Conservation (phyloP, 2,797 vertebrate genomes). For the Eulemur mongoz region DNA sequence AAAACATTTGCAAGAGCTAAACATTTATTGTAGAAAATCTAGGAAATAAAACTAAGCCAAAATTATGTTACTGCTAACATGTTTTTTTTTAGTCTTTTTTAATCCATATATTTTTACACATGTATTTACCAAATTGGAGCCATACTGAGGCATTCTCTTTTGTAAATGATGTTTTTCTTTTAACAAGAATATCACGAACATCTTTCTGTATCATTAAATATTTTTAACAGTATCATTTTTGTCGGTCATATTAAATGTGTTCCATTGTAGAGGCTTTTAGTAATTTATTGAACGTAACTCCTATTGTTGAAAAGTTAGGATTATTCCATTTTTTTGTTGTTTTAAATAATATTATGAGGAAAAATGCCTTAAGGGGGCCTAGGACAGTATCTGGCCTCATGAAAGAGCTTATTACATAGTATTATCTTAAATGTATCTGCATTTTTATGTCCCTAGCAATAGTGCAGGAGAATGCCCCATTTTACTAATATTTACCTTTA, state of each 20-base stretch:
- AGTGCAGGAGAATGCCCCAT: not conserved
- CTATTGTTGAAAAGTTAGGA: not conserved
- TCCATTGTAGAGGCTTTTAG: not conserved
- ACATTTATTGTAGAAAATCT: not conserved
- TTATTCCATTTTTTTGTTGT: not conserved
- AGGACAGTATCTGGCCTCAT: not conserved
- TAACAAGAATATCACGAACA: not conserved
- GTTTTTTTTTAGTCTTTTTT: not conserved
- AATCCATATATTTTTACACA: not conserved
- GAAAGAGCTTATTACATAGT: not conserved
- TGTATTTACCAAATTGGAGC: not conserved
- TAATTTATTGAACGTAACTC: not conserved
- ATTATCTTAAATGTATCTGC: not conserved
- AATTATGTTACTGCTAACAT: not conserved
- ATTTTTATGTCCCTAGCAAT: not conserved
- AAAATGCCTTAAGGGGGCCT: not conserved
- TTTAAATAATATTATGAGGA: not conserved
- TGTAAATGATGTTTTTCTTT: not conserved
- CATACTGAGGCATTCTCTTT: not conserved
- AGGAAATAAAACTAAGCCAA: not conserved
- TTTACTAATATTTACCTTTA: not conserved
- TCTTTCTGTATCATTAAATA: not conserved
- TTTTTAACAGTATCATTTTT: not conserved
- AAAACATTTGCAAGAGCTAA: not conserved
- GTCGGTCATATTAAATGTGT: not conserved